A percentile compares a stretch with the other conserved stretches of the same genome.
Evolutionary conservation across 2,797 vertebrate genomes (phyloP).

Genomic region (Bryconaethiops microstoma): DNA sequence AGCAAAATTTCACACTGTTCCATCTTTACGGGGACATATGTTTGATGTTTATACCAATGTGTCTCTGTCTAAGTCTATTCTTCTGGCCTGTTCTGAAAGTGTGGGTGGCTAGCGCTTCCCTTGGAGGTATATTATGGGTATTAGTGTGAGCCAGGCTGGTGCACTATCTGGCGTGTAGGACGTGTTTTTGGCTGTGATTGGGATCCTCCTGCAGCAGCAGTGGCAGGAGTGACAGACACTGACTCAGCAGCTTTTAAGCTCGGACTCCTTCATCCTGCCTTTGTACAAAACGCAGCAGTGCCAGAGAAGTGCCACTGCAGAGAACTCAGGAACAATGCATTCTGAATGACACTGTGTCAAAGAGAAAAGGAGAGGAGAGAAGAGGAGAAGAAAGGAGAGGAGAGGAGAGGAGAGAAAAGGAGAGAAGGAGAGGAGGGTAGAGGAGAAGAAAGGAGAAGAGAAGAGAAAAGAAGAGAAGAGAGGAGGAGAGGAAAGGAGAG

Average conservation of each 20-base stretch:
- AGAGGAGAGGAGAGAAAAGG: neutral
- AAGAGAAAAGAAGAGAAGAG: too few relatives aligned
- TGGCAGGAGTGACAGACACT: constrained; percentile 27
- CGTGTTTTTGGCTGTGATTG: constrained; percentile 28
- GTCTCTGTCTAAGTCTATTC: neutral
- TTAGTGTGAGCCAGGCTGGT: constrained; percentile 28
- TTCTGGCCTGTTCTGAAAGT: neutral
- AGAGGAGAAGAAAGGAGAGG: neutral
- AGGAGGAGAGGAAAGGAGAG: too few relatives aligned
- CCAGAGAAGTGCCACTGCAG: constrained; percentile 4
- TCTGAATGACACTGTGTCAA: neutral
- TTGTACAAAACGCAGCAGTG: constrained; percentile 6
- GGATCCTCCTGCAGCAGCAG: constrained; percentile 21
- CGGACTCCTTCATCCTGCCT: constrained; percentile 11
- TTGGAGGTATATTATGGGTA: neutral
- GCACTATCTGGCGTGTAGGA: constrained; percentile 26
- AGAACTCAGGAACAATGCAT: neutral
- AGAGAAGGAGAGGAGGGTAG: too few relatives aligned
- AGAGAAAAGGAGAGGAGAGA: neutral
- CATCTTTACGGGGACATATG: neutral
- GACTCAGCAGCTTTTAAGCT: constrained; percentile 40
- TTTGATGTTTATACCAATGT: neutral
- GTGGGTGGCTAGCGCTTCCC: neutral
- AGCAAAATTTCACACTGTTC: neutral
- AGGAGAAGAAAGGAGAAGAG: too few relatives aligned